These are phyloP conservation scores for Zaprionus obscuricornis DNA, from an alignment of 2,888 invertebrate genomes.

Conservation along the genomic window DNA sequence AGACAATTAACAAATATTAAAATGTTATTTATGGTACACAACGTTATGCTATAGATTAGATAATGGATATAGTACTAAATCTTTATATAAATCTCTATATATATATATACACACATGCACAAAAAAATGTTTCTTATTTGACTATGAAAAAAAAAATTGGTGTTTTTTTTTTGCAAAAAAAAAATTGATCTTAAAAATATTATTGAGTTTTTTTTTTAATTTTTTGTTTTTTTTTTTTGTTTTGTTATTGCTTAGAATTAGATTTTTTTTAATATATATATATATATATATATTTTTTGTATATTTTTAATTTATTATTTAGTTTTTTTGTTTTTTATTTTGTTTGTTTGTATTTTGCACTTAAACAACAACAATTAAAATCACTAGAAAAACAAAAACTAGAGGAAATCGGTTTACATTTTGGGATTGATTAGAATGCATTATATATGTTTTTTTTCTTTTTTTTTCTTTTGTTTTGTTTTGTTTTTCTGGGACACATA, in stretches of 20 bases:
- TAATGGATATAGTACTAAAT: slow-evolving; percentile 17
- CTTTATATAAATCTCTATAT: slow-evolving; percentile 30
- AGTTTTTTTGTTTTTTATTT: slow-evolving; percentile 34
- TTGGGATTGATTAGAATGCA: slow-evolving; percentile 54
- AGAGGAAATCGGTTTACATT: slow-evolving; percentile 40
- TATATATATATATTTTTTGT: slow-evolving; percentile 2
- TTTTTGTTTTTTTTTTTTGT: not conserved
- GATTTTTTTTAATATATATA: not conserved
- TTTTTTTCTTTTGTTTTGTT: no score
- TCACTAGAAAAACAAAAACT: slow-evolving; percentile 51
- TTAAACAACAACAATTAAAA: slow-evolving; percentile 49
- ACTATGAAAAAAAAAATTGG: slow-evolving; percentile 48
- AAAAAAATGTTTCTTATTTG: slow-evolving; percentile 51
- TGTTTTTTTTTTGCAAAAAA: no score
- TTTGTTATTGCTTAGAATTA: not conserved
- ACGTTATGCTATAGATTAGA: slow-evolving; percentile 14
- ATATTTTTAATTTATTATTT: slow-evolving; percentile 3
- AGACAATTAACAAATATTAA: slow-evolving; percentile 67
- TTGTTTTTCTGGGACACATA: no score
- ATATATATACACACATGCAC: slow-evolving; percentile 65
- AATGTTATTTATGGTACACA: slow-evolving; percentile 41
- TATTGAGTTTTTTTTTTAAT: slow-evolving; percentile 19
- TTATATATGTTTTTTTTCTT: slow-evolving; percentile 23
- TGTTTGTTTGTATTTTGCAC: no score
- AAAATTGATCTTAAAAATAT: slow-evolving; percentile 34